Evolutionary conservation across 1,140 invertebrate genomes (phyloP), one percentile per base, ranked within the genome.

Genomic region (Sogatella furcifera): DNA sequence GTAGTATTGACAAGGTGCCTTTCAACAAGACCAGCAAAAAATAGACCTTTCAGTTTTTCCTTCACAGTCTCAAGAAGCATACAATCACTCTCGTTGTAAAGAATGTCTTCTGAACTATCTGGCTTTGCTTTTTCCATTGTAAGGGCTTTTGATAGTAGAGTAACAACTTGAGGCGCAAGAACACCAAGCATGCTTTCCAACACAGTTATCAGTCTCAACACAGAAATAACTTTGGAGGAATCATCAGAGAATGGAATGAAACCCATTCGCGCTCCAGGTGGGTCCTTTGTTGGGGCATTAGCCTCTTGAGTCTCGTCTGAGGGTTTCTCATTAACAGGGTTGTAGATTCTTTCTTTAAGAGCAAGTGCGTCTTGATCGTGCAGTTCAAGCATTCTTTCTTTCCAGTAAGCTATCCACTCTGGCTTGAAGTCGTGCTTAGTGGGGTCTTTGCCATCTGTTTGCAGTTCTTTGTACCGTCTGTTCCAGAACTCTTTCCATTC

Each of bases 401-500:
- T 88, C 89, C 89, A 92, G 67, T 81, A 90, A 38, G 80, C 73
- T 44, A 90, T 90, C 89, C 89, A 92, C 66, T 92, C 89, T 0
- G 88, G 86, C 67, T 90, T 91, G 67, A 88, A 91, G 67, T 92
- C 88, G 69, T 90, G 82, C 46, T 83, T 85, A 41, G 81, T 78
- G 0, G 87, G 82, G 72, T 91, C 86, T 68, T 84, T 84, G 15
- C 69, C 69, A 21, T 62, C 55, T 11, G 60, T 49, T 58, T 70
- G 68, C 46, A 91, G 73, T 70, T 91, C 87, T 69, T 90, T 90
- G 69, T 90, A 90, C 0, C 87, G 79, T 5, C 79, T 74, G 67
- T 88, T 88, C 87, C 87, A 90, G 69, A 90, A 90, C 68, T 84
- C 84, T 68, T 90, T 90, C 89, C 89, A 92, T 67, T 92, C 89